Evolutionary conservation across 1,140 invertebrate species (phyloP).

Genomic region (Galendromus occidentalis): DNA sequence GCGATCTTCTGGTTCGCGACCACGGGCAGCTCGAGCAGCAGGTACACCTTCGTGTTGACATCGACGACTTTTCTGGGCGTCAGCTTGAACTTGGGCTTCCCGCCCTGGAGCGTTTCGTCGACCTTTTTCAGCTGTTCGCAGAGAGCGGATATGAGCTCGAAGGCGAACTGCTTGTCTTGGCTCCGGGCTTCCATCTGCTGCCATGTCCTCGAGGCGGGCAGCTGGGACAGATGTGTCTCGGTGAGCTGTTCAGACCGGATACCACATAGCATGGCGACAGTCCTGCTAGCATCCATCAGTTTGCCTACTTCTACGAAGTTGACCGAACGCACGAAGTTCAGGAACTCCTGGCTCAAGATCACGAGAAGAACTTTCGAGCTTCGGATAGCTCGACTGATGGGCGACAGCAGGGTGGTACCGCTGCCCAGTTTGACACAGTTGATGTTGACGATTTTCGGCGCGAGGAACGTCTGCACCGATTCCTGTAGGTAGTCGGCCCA

Average conservation of each 20-base stretch:
- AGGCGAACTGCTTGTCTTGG: constrained; percentile 56
- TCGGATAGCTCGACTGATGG: constrained; percentile 3
- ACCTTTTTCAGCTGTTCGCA: constrained; percentile 13
- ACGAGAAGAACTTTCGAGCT: neutral
- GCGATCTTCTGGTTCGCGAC: constrained; percentile 10
- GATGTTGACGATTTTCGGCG: neutral
- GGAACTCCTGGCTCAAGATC: constrained; percentile 2
- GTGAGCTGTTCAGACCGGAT: constrained; percentile 40
- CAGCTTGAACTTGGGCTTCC: constrained; percentile 48
- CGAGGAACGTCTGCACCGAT: neutral
- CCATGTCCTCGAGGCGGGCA: constrained; percentile 51
- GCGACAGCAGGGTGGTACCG: constrained; percentile 12
- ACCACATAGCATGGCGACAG: constrained; percentile 53
- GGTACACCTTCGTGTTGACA: constrained; percentile 57
- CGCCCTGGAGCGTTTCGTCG: constrained; percentile 18
- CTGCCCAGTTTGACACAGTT: constrained; percentile 11
- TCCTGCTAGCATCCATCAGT: constrained; percentile 43
- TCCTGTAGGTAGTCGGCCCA: constrained; percentile 8
- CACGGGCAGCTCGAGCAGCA: constrained; percentile 50
- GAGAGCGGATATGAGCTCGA: constrained; percentile 42
- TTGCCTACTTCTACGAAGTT: constrained; percentile 37
- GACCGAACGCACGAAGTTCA: constrained; percentile 25
- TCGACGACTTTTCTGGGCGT: constrained; percentile 57
- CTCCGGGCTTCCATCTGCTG: constrained; percentile 49
- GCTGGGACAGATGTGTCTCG: constrained; percentile 33